Conservation (phyloP, 1,140 invertebrate genomes). For the Pachypeltis micranthus region DNA sequence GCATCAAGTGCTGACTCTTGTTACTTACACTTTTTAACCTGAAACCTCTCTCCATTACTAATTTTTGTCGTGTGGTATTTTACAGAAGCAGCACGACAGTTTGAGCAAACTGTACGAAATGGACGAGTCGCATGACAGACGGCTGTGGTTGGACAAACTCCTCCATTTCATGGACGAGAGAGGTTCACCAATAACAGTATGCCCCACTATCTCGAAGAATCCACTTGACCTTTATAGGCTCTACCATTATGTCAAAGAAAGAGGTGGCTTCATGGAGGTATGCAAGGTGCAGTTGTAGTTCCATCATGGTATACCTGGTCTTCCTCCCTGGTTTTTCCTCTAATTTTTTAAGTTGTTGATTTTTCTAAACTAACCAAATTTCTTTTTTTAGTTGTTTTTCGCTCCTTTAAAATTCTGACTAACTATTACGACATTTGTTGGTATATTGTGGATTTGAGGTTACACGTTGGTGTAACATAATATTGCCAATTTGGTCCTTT, state of each 20-base stretch:
- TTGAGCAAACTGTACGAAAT: conserved; percentile 90
- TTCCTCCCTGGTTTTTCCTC: conserved; percentile 29
- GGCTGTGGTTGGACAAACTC: conserved; percentile 82
- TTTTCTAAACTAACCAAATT: background rate
- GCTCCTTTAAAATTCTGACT: no score
- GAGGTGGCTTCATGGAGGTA: conserved; percentile 95
- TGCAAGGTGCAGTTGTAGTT: conserved; percentile 57
- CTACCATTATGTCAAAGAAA: conserved; percentile 87
- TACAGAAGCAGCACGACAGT: conserved; percentile 70
- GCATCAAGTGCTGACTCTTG: no score
- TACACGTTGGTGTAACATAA: no score
- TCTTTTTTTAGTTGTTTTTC: conserved; percentile 16
- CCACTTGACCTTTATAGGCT: conserved; percentile 93
- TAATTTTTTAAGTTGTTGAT: conserved; percentile 28
- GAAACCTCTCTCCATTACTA: background rate
- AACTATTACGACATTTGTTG: no score
- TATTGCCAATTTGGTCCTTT: no score
- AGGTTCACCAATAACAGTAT: conserved; percentile 81
- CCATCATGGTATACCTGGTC: conserved; percentile 35
- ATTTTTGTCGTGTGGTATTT: background rate
- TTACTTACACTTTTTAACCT: no score
- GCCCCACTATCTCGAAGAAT: conserved; percentile 95
- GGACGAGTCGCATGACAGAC: conserved; percentile 85
- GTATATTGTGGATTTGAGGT: no score
- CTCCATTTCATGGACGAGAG: conserved; percentile 88